These are phyloP conservation scores for Caerostris extrusa DNA, from an alignment of 1,140 invertebrate genomes.

Conservation along the genomic window DNA sequence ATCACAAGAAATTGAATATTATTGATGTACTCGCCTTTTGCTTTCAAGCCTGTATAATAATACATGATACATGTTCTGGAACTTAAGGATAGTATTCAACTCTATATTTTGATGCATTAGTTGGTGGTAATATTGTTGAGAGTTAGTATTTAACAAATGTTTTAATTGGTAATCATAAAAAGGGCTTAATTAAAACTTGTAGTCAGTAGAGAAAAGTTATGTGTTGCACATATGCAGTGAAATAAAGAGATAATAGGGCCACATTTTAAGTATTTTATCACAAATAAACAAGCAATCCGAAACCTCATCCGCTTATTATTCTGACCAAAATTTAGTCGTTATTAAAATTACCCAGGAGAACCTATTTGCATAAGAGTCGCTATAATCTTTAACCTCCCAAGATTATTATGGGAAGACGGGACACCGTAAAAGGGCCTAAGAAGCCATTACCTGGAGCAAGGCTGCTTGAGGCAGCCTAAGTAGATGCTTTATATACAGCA, in stretches of 20 bases:
- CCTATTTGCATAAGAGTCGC: constrained; percentile 59
- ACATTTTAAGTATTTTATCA: not conserved
- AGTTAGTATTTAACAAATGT: no score
- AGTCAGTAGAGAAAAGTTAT: no score
- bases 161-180: no score
- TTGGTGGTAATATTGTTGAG: no score
- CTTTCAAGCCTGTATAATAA: not conserved
- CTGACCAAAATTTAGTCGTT: constrained; percentile 21
- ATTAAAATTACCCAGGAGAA: constrained; percentile 49
- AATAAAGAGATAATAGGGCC: not conserved
- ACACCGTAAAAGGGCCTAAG: constrained; percentile 64
- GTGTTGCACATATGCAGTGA: not conserved
- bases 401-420: constrained; percentile 52
- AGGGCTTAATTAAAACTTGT: no score
- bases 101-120: no score
- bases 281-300: not conserved
- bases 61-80: not conserved
- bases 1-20: not conserved
- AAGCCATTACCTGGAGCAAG: constrained; percentile 63
- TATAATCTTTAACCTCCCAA: constrained; percentile 69
- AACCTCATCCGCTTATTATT: constrained; percentile 23
- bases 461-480: constrained; percentile 46
- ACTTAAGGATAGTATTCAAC: not conserved
- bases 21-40: constrained; percentile 38
- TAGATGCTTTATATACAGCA: constrained; percentile 74